Evolutionary conservation across 2,888 invertebrate species (phyloP).

Genomic region (Drosophila limbata): DNA sequence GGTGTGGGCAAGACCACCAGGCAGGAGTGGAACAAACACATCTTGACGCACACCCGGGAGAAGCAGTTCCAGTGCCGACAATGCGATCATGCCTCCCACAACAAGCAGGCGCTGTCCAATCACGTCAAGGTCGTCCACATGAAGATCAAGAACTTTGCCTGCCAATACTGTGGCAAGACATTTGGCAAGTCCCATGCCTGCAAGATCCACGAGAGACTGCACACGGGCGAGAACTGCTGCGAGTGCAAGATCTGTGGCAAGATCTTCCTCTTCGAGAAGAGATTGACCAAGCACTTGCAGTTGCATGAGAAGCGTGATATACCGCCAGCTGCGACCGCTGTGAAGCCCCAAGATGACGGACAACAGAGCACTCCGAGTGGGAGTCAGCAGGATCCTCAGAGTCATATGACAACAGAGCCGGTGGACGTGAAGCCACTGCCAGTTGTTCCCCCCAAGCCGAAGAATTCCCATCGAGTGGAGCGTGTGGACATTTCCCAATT

Average conservation of each 20-base stretch:
- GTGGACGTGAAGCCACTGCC: constrained; percentile 52
- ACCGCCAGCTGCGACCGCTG: constrained; percentile 43
- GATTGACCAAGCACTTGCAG: constrained; percentile 82
- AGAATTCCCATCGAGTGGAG: constrained; percentile 79
- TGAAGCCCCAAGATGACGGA: constrained; percentile 41
- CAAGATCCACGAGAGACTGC: constrained; percentile 82
- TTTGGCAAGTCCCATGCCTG: constrained; percentile 83
- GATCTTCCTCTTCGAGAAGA: constrained; percentile 81
- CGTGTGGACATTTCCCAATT: constrained; percentile 82
- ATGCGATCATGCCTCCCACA: constrained; percentile 82
- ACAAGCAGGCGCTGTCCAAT: constrained; percentile 82
- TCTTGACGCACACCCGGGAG: constrained; percentile 83
- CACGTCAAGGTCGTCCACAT: constrained; percentile 83
- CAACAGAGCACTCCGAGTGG: constrained; percentile 19
- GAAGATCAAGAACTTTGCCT: constrained; percentile 82
- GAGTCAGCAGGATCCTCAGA: constrained; percentile 8
- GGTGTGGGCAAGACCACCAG: constrained; percentile 84
- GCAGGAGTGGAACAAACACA: constrained; percentile 83
- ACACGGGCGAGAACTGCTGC: constrained; percentile 82
- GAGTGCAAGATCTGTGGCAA: constrained; percentile 83
- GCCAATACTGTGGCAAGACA: constrained; percentile 82
- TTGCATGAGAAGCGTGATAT: constrained; percentile 81
- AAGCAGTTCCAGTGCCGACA: constrained; percentile 83
- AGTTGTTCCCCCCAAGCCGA: constrained; percentile 71
- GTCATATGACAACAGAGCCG: constrained; percentile 25